Conservation (phyloP, 2,888 invertebrate genomes). For the Odontothrips loti region DNA sequence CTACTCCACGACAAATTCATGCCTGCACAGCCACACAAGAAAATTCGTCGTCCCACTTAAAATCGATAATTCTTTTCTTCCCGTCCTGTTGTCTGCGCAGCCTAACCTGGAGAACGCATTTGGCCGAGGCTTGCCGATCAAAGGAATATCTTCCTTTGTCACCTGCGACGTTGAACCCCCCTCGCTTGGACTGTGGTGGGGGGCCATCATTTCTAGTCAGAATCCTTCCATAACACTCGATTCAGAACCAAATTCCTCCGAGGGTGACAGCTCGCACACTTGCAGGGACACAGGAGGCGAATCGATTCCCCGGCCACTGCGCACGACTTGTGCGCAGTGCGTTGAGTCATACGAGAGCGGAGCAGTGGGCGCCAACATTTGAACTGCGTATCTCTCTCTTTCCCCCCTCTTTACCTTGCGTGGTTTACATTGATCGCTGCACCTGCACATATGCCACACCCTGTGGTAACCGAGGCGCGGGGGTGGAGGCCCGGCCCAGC, state of each 20-base stretch:
- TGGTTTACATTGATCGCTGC: too few species aligned
- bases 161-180: constrained; percentile 44
- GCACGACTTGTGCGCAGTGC: not conserved
- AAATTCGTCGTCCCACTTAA: not conserved
- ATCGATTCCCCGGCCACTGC: not conserved
- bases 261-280: not conserved
- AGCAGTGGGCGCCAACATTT: too few species aligned
- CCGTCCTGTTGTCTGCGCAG: constrained; percentile 41
- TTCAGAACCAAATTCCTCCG: not conserved
- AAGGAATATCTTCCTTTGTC: constrained; percentile 65
- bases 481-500: too few species aligned
- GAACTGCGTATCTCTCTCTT: not conserved
- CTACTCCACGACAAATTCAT: too few species aligned
- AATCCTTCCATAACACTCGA: constrained; percentile 33
- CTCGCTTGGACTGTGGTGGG: constrained; percentile 21
- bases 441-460: too few species aligned
- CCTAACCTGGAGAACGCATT: constrained; percentile 57
- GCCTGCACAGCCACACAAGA: too few species aligned
- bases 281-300: not conserved
- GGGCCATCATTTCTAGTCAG: constrained; percentile 33
- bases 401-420: too few species aligned
- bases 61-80: not conserved
- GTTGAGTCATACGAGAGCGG: too few species aligned
- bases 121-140: constrained; percentile 58
- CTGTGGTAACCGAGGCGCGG: too few species aligned